phyloP scores from a whole-genome alignment of 2,113 vertebrate genomes.

The Lathamus discolor region DNA sequence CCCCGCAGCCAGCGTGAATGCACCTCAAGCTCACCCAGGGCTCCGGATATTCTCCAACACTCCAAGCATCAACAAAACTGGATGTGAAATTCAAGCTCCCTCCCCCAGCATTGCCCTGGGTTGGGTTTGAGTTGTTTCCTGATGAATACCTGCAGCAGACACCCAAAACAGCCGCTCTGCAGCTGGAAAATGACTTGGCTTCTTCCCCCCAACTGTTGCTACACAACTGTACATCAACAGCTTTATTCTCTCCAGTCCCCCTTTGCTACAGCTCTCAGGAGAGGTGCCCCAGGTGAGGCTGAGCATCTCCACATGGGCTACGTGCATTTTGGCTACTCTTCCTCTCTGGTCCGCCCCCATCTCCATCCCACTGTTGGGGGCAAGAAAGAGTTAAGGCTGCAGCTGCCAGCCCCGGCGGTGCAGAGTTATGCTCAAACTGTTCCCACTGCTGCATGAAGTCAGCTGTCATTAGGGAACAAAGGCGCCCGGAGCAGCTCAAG shows the following conservation, averaged over 20 bases:
- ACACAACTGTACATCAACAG: rapidly evolving
- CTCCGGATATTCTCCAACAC: neutral
- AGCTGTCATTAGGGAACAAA: slow-evolving; percentile 82
- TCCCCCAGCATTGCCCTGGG: rapidly evolving
- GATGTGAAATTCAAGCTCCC: neutral
- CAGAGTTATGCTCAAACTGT: slow-evolving; percentile 74
- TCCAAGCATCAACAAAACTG: neutral
- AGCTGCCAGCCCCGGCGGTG: slow-evolving; percentile 67
- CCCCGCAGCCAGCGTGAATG: neutral
- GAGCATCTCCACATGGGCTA: neutral
- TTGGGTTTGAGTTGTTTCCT: neutral
- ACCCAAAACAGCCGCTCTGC: rapidly evolving
- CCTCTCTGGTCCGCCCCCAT: rapidly evolving
- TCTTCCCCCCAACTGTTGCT: neutral
- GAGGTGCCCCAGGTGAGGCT: neutral
- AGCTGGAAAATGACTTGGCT: neutral
- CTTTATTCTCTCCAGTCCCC: rapidly evolving
- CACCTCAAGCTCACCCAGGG: neutral
- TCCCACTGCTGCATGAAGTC: slow-evolving; percentile 78
- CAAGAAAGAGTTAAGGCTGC: slow-evolving; percentile 75
- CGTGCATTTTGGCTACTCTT: neutral
- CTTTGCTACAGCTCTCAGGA: neutral
- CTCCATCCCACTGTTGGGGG: neutral
- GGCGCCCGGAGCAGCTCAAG: slow-evolving; percentile 69
- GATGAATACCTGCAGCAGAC: neutral